Conservation (phyloP, 1,140 invertebrate genomes). For the Pollicipes pollicipes region DNA sequence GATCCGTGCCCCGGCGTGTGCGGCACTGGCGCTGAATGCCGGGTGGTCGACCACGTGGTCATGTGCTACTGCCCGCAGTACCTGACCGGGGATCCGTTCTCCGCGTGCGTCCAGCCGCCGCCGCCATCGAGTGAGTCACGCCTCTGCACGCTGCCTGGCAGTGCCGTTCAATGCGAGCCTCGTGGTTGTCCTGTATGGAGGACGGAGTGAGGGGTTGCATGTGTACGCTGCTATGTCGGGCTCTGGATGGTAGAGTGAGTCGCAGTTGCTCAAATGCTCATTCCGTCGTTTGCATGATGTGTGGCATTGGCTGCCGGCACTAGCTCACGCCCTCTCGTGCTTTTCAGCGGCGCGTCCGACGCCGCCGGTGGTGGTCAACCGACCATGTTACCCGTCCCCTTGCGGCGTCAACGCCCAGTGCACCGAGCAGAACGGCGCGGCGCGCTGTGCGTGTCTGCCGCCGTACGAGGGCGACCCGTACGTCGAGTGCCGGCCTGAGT, state of each 20-base stretch:
- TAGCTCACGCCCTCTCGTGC: too few relatives aligned
- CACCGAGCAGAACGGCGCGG: conserved; percentile 42
- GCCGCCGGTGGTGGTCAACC: not conserved
- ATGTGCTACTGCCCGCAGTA: conserved; percentile 46
- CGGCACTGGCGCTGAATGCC: conserved; percentile 39
- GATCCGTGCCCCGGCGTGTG: conserved; percentile 21
- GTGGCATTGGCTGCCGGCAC: too few relatives aligned
- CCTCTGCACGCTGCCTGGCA: too few relatives aligned
- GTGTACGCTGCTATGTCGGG: too few relatives aligned
- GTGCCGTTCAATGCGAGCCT: too few relatives aligned
- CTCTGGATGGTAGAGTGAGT: too few relatives aligned
- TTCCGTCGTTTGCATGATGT: too few relatives aligned
- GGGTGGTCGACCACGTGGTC: conserved; percentile 56
- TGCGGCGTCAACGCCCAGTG: conserved; percentile 69
- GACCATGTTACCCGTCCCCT: conserved; percentile 16
- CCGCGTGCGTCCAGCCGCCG: conserved; percentile 32
- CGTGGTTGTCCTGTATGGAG: too few relatives aligned
- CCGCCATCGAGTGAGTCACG: not conserved
- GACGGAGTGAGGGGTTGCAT: too few relatives aligned
- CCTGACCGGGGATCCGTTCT: conserved; percentile 23
- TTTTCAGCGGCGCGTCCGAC: not conserved
- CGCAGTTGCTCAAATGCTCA: too few relatives aligned
- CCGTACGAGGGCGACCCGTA: conserved; percentile 62
- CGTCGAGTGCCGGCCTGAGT: conserved; percentile 20
- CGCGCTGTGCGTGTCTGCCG: conserved; percentile 51